These are phyloP conservation scores for Phthorimaea operculella DNA, from an alignment of 1,140 invertebrate genomes.

Conservation along the genomic window DNA sequence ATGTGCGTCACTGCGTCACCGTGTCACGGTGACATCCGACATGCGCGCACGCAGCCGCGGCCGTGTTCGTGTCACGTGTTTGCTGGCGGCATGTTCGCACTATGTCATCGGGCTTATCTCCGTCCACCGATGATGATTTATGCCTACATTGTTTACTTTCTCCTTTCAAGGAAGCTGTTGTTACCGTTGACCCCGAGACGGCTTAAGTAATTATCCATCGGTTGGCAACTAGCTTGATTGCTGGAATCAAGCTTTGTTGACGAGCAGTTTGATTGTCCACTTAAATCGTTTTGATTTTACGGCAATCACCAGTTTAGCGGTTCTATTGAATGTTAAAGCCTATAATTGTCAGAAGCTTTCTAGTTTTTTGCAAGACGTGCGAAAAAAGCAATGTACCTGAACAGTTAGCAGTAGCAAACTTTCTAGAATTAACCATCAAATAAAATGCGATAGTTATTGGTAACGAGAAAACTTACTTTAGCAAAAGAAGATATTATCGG, in stretches of 20 bases:
- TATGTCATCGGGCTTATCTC: constrained; percentile 58
- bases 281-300: constrained; percentile 1
- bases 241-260: not conserved
- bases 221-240: not conserved
- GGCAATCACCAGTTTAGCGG: not conserved
- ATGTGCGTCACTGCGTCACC: not conserved
- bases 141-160: constrained; percentile 40
- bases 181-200: constrained; percentile 30
- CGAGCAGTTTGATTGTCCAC: not conserved
- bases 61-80: constrained; percentile 35
- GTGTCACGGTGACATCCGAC: not conserved
- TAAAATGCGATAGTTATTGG: too few relatives aligned
- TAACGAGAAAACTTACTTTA: too few relatives aligned
- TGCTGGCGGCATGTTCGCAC: constrained; percentile 40
- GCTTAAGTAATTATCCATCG: constrained; percentile 22
- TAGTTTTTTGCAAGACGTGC: too few relatives aligned
- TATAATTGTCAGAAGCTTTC: too few relatives aligned
- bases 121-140: constrained; percentile 53
- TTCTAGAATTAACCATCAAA: too few relatives aligned
- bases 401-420: too few relatives aligned
- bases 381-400: too few relatives aligned
- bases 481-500: too few relatives aligned
- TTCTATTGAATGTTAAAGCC: not conserved
- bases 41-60: not conserved
- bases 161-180: constrained; percentile 30